Conservation (phyloP, 2,888 invertebrate species). For the Chrysina gloriosa region DNA sequence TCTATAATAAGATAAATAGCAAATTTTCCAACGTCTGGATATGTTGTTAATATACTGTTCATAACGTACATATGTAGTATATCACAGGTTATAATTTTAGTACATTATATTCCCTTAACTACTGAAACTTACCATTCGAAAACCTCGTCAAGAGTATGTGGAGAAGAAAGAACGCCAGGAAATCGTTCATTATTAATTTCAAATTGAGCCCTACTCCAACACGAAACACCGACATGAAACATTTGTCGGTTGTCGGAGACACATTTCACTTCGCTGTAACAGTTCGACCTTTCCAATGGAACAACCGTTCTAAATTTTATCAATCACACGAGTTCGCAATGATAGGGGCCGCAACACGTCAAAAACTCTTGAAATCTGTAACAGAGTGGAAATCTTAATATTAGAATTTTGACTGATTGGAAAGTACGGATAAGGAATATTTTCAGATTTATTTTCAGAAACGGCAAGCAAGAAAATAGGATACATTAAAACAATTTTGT, state of each 20-base stretch:
- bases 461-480: too few relatives aligned
- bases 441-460: too few relatives aligned
- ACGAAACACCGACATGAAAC: conserved; percentile 33
- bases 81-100: too few relatives aligned
- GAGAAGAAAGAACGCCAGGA: conserved; percentile 35
- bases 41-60: too few relatives aligned
- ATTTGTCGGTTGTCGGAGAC: conserved; percentile 33
- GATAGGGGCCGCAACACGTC: not conserved
- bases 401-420: not conserved
- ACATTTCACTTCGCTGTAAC: conserved; percentile 13
- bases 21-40: too few relatives aligned
- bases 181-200: conserved; percentile 36
- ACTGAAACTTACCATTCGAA: conserved; percentile 19
- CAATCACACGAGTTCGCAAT: not conserved
- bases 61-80: too few relatives aligned
- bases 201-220: conserved; percentile 25
- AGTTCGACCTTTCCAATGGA: not conserved
- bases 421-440: too few relatives aligned
- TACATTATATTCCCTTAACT: not conserved
- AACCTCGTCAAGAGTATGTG: conserved; percentile 34
- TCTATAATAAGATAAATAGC: too few relatives aligned
- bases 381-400: conserved; percentile 11
- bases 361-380: conserved; percentile 7
- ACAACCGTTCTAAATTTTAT: conserved; percentile 13
- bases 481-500: too few relatives aligned